Evolutionary conservation across 2,888 invertebrate species (phyloP).

Genomic region (Chesias legatella): DNA sequence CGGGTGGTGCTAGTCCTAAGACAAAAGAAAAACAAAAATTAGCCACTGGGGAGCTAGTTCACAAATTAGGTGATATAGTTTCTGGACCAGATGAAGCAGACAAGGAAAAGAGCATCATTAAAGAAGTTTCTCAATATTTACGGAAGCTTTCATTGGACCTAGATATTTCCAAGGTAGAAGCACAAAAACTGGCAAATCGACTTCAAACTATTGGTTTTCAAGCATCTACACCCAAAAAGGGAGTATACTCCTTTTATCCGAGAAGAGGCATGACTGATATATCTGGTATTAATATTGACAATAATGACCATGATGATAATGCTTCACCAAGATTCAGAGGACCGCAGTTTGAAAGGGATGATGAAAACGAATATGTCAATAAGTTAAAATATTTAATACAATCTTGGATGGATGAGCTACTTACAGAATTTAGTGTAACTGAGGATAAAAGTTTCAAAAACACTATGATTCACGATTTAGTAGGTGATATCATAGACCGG

Average conservation of each 20-base stretch:
- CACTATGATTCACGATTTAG: slow-evolving; percentile 34
- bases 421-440: slow-evolving; percentile 22
- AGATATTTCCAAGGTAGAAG: slow-evolving; percentile 13
- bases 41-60: slow-evolving; percentile 19
- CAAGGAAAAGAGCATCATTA: slow-evolving; percentile 22
- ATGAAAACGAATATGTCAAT: slow-evolving; percentile 28
- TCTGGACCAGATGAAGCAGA: slow-evolving; percentile 15
- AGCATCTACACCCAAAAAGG: slow-evolving; percentile 30
- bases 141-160: slow-evolving; percentile 13
- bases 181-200: slow-evolving; percentile 18
- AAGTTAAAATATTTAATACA: slow-evolving; percentile 26
- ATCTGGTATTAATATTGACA: slow-evolving; percentile 14
- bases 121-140: slow-evolving; percentile 21
- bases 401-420: slow-evolving; percentile 34
- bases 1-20: slow-evolving; percentile 11
- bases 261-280: slow-evolving; percentile 10
- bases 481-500: slow-evolving; percentile 43
- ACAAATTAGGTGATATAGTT: slow-evolving; percentile 23
- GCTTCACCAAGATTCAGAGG: slow-evolving; percentile 2
- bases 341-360: slow-evolving; percentile 8
- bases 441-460: slow-evolving; percentile 26
- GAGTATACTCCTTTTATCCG: slow-evolving; percentile 15
- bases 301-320: slow-evolving; percentile 2
- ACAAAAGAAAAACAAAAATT: slow-evolving; percentile 17
- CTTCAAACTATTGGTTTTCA: slow-evolving; percentile 18